phyloP scores from a whole-genome alignment of 92 coral and sea anemone genomes.

The Zoanthus sansibaricus region DNA sequence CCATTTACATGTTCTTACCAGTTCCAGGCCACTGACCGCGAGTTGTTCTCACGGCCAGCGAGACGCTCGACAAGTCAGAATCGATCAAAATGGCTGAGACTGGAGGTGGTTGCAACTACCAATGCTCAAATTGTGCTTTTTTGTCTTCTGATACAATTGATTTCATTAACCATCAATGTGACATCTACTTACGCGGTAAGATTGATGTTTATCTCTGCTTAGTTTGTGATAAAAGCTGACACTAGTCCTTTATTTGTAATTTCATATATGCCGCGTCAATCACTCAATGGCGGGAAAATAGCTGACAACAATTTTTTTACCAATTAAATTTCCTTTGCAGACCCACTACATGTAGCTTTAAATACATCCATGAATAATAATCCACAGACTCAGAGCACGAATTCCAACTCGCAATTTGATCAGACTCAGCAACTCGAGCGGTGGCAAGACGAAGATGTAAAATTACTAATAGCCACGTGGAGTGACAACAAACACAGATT shows the following conservation, averaged over 20 bases:
- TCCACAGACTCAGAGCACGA: conserved; percentile 26
- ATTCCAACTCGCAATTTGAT: conserved; percentile 21
- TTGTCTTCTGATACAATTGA: conserved; percentile 35
- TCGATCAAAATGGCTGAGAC: conserved; percentile 34
- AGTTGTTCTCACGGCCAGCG: conserved; percentile 44
- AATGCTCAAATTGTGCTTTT: conserved; percentile 43
- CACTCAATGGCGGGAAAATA: background rate
- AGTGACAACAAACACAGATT: conserved; percentile 35
- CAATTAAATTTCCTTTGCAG: conserved; percentile 38
- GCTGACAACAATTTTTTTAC: conserved; percentile 25
- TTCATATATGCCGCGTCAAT: conserved; percentile 24
- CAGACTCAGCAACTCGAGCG: conserved; percentile 40
- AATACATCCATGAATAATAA: conserved; percentile 21
- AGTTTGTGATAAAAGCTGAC: conserved; percentile 18
- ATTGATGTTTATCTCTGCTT: conserved; percentile 1
- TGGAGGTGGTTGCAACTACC: conserved; percentile 46
- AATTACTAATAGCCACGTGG: conserved; percentile 25
- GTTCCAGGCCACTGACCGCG: conserved; percentile 47
- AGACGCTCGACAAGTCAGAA: conserved; percentile 34
- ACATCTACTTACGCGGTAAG: conserved; percentile 14
- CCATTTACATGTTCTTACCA: conserved; percentile 45
- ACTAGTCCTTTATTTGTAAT: conserved; percentile 21
- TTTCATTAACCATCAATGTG: conserved; percentile 16
- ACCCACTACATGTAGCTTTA: conserved; percentile 31
- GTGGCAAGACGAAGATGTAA: conserved; percentile 45